These are phyloP conservation scores for Gortyna flavago DNA, from an alignment of 2,888 invertebrate genomes.

Conservation along the genomic window DNA sequence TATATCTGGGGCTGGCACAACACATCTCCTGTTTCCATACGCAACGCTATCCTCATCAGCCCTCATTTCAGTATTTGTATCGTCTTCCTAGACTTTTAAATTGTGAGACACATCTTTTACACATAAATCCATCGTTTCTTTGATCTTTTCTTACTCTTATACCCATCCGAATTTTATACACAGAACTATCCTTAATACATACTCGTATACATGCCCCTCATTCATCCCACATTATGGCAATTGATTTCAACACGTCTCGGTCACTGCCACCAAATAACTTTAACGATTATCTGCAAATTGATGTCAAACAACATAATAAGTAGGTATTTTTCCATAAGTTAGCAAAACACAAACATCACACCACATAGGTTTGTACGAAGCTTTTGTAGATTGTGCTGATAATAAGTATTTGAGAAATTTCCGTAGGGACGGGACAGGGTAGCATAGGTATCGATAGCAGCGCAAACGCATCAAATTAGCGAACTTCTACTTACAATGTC, in stretches of 20 bases:
- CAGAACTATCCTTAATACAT: neutral
- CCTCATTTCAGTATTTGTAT: neutral
- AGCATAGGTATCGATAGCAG: slow-evolving; percentile 13
- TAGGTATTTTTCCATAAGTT: slow-evolving; percentile 13
- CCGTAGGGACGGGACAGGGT: slow-evolving; percentile 26
- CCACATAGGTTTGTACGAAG: slow-evolving; percentile 12
- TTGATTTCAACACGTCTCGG: neutral
- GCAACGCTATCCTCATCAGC: no score
- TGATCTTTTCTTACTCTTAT: neutral
- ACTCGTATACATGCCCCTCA: neutral
- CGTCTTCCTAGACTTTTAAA: neutral
- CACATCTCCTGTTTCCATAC: neutral
- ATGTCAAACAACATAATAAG: slow-evolving; percentile 7
- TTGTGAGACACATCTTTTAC: neutral
- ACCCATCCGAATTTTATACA: neutral
- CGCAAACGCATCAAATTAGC: neutral
- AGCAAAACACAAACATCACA: slow-evolving; percentile 15
- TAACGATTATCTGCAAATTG: slow-evolving; percentile 5
- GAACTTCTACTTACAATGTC: slow-evolving; percentile 29
- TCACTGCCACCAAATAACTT: neutral
- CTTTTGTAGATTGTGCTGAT: slow-evolving; percentile 49
- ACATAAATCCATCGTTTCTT: neutral
- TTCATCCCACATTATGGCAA: neutral
- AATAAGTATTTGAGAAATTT: slow-evolving; percentile 47
- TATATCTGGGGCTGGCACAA: neutral